These are phyloP conservation scores for Taeniopygia guttata DNA, from an alignment of 2,797 vertebrate genomes.

Conservation along the genomic window DNA sequence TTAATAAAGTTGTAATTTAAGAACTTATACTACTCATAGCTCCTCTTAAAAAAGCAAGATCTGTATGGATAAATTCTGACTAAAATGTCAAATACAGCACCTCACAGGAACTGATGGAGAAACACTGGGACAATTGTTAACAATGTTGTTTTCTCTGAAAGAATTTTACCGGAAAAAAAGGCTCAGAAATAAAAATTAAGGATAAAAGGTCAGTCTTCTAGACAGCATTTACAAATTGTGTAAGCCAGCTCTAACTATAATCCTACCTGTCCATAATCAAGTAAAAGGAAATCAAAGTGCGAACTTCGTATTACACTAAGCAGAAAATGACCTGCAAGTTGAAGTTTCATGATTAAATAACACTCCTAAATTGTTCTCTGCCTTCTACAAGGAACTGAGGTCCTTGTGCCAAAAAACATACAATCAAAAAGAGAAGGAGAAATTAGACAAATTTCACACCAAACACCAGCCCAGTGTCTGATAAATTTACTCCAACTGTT, in stretches of 20 bases:
- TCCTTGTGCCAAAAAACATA: accelerated
- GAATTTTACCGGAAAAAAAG: accelerated
- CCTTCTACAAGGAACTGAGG: accelerated
- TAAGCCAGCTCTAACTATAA: accelerated
- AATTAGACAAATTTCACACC: accelerated
- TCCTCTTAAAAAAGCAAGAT: accelerated
- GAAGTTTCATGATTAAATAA: slow-evolving; percentile 41
- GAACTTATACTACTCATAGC: accelerated
- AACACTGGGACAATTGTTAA: neutral
- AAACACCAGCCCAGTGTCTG: accelerated
- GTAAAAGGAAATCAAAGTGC: accelerated
- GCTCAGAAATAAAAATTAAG: accelerated
- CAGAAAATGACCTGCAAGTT: neutral
- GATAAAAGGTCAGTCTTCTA: accelerated
- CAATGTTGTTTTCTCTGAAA: accelerated
- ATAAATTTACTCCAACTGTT: neutral
- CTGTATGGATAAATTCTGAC: accelerated
- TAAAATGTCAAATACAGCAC: accelerated
- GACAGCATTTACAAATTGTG: accelerated
- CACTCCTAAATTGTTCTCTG: slow-evolving; percentile 59
- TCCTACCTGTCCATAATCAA: accelerated
- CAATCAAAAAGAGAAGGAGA: accelerated
- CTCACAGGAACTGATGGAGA: accelerated
- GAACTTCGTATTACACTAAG: accelerated
- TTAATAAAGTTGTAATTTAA: accelerated